Conservation (phyloP, 2,888 invertebrate genomes). For the Latheticus oryzae region DNA sequence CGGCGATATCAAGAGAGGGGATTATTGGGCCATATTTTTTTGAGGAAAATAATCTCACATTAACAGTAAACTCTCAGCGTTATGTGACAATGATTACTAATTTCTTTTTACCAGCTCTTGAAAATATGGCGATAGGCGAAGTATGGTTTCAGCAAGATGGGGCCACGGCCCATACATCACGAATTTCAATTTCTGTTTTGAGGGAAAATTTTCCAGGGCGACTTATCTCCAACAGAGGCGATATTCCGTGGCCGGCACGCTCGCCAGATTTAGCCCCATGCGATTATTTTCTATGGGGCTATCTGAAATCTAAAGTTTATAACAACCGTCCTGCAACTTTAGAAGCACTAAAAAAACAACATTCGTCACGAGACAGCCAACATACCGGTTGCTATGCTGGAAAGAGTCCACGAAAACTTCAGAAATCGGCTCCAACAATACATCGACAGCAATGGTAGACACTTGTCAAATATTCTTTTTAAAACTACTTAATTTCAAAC, state of each 20-base stretch:
- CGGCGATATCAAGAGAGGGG: constrained; percentile 53
- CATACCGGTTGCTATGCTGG: neutral
- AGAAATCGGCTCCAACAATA: neutral
- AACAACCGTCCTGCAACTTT: neutral
- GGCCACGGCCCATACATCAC: constrained; percentile 44
- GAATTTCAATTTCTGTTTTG: constrained; percentile 44
- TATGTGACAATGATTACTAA: neutral
- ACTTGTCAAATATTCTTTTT: neutral
- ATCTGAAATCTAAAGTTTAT: constrained; percentile 19
- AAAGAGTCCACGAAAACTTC: neutral
- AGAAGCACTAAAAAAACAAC: neutral
- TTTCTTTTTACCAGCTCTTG: neutral
- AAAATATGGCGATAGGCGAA: constrained; percentile 5
- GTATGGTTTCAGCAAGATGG: constrained; percentile 47
- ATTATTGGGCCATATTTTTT: constrained; percentile 39
- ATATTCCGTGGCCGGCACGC: constrained; percentile 46
- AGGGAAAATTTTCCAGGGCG: constrained; percentile 43
- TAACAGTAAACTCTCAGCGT: neutral
- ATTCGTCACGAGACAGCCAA: neutral
- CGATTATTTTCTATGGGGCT: constrained; percentile 44
- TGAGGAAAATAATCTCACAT: neutral
- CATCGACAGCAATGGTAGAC: neutral
- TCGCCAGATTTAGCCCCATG: constrained; percentile 45
- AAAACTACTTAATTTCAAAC: neutral
- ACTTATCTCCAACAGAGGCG: constrained; percentile 46